Base-by-base conservation (phyloP, 2,113 vertebrate species). In the Sander lucioperca region DNA sequence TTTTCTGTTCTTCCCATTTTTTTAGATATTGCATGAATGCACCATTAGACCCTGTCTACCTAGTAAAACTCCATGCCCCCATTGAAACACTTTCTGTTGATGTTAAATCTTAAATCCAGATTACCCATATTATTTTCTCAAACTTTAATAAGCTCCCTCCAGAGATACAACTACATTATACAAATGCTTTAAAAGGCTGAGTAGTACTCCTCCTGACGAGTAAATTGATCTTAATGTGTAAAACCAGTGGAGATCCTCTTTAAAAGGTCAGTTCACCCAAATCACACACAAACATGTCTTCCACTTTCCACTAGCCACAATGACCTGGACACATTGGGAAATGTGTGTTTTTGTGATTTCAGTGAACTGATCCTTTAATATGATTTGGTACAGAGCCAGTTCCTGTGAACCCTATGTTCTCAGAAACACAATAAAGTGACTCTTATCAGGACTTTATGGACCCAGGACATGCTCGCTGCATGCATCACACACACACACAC, bases 361-460 rank as follows among this genome's bases (percentile, higher is more conserved):
- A 13, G 50, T 56, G 10, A 33, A 23, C 5, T 57, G 33, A 16
- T 9, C 27, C 47, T 73, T 83, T 81, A 33, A 65, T n/a, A 18
- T 58, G 59, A 21, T 15, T 74, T 68, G 21, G 1, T 53, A 4
- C 43, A 53, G 25, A 80, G 66, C 27, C 47, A 76, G 9, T n/a
- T 3, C 53, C 54, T 76, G 19, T 81, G 36, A 84, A 80, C 25
- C 18, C 25, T 2, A 1, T 75, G 81, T 87, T 87, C 83, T 69
- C 39, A 82, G 69, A 80, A 80, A 82, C 12, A 80, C 85, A 83
- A 80, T 90, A 88, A 91, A 91, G 57, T 47, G 15, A 0, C 45
- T 69, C 79, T 88, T 89, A 91, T 88, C 80, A 27, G 15, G 27
- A 74, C 47, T 92, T 90, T 84, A 91, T 86, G 50, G 78, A 73